Base-by-base conservation (phyloP, 2,797 vertebrate species). In the Molossus molossus region DNA sequence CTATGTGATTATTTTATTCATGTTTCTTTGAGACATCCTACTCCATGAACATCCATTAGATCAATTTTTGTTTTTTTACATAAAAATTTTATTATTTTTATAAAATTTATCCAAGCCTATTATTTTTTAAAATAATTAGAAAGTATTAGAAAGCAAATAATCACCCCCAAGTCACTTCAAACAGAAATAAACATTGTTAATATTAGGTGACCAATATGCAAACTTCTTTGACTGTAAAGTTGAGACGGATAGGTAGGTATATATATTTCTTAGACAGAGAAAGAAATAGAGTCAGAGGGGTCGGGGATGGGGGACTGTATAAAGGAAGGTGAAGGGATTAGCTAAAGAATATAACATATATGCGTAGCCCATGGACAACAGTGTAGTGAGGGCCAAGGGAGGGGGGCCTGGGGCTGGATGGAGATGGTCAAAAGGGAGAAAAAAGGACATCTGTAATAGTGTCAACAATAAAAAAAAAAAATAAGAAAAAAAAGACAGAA, bases 101-200 rank as follows among this genome's bases (percentile, higher is more conserved):
- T 72, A 87, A 94, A 93, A 94, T 55, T 25, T 17, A 86, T 13
- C 75, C 17, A 58, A 87, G 9, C 5, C 65, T 88, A 64, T 55
- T 37, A 75, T 62, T 91, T 94, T 95, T 58, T 62, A 62, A 79
- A 55, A 50, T 67, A 89, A 95, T 53, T 18, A 93, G 90, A 94
- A 88, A 88, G 45, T 85, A 89, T 27, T 69, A 83, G 27, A 83
- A 94, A 81, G 20, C 21, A 80, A 87, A 81, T 21, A 89, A 69
- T 75, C 91, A 93, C 3, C 6, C 33, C 50, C n/a, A 95, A 95
- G 53, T 67, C 10, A 55, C 3, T 92, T 58, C 64, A 89, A 48
- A 53, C 27, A 92, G 6, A 97, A 96, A 64, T 27, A 82, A 92
- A 83, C 17, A 91, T 33, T 79, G 48, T 87, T 91, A 93, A 62